Evolutionary conservation across 1,140 invertebrate species (phyloP), one percentile per base, ranked within the genome.

Genomic region (Chlorops oryzae): DNA sequence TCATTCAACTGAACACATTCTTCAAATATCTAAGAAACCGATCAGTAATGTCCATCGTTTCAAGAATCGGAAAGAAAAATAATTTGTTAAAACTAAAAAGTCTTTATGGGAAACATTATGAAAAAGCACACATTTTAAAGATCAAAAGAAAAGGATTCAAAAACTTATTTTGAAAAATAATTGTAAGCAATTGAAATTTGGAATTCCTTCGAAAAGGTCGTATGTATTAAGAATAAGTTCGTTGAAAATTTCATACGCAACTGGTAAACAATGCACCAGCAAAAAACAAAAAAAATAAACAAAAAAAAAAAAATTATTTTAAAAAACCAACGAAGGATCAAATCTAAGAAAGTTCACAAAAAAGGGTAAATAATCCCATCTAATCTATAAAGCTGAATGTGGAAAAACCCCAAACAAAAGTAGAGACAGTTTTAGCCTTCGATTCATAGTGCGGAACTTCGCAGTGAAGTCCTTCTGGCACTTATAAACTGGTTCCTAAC

Each of bases 361-460:
- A 47, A 59, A 52, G 57, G 57, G 57, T 59, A 9, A 42, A 50
- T 41, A 5, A 40, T 38, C 27, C 9, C 9, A n/a, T n/a, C n/a
- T n/a, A n/a, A n/a, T n/a, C n/a, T n/a, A n/a, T n/a, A n/a, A n/a
- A n/a, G n/a, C n/a, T n/a, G n/a, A n/a, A n/a, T n/a, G n/a, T n/a
- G n/a, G n/a, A 47, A 52, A 54, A 57, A 49, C 54, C 48, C 56
- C 55, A 59, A 51, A 46, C 41, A 21, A 27, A 47, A 48, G 32
- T 48, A 45, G 38, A 59, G 56, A 54, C 54, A 57, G 52, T 52
- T 56, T 37, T 17, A 39, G n/a, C n/a, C n/a, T n/a, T n/a, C n/a
- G n/a, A n/a, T n/a, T n/a, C n/a, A n/a, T n/a, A n/a, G n/a, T n/a
- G n/a, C n/a, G n/a, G n/a, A n/a, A n/a, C n/a, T n/a, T n/a, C n/a